Percentiles rank a stretch among this genome's conserved stretches.
Evolutionary conservation across 2,113 vertebrate genomes (phyloP).

Genomic region (Perca flavescens): DNA sequence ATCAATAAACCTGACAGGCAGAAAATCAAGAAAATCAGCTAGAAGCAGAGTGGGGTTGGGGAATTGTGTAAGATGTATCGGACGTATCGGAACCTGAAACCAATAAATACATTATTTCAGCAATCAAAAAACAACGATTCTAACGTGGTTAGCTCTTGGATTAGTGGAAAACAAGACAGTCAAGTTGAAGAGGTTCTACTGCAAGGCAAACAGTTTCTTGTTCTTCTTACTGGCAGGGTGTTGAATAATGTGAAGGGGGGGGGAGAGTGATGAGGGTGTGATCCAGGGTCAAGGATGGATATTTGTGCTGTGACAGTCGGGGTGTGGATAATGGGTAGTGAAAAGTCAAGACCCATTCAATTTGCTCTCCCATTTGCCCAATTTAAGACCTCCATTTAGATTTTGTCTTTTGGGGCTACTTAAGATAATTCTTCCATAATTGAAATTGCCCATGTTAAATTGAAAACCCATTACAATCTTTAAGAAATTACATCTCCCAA

Average conservation of each 20-base stretch:
- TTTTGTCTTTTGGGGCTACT: conserved; percentile 76
- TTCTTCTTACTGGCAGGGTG: conserved; percentile 20
- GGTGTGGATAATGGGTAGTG: conserved; percentile 68
- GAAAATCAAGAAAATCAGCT: conserved; percentile 16
- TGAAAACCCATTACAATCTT: conserved; percentile 65
- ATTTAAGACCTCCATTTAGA: conserved; percentile 73
- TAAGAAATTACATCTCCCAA: conserved; percentile 44
- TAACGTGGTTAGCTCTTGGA: neutral
- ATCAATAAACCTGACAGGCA: conserved; percentile 57
- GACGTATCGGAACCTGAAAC: neutral
- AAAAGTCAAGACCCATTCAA: conserved; percentile 76
- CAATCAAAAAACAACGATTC: conserved; percentile 21
- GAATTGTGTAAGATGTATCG: neutral
- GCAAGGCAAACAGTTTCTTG: conserved; percentile 1
- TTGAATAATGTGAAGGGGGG: conserved; percentile 13
- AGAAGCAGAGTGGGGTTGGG: conserved; percentile 2
- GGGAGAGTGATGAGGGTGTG: conserved; percentile 47
- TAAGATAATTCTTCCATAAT: conserved; percentile 73
- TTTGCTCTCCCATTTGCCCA: conserved; percentile 58
- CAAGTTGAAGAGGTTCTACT: neutral
- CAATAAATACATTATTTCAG: conserved; percentile 4
- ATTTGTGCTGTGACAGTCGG: conserved; percentile 52
- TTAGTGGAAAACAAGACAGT: conserved; percentile 7
- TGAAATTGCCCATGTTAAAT: conserved; percentile 73
- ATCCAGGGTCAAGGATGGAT: conserved; percentile 69